A percentile compares a stretch with the other conserved stretches of the same genome.
Evolutionary conservation across 2,797 vertebrate species (phyloP).

Genomic region (Potorous gilbertii): DNA sequence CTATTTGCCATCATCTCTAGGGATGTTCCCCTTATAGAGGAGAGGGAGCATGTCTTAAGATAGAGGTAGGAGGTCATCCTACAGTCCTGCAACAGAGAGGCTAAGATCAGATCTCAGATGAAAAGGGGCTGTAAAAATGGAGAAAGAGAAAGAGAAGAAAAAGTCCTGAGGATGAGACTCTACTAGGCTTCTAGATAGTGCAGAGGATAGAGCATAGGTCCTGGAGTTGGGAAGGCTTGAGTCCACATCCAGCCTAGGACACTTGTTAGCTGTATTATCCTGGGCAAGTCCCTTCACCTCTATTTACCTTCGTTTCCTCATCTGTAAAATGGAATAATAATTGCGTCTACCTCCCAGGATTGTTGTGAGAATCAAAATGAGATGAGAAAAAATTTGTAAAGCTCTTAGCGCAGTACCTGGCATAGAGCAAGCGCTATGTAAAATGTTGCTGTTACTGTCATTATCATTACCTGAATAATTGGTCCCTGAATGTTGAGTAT

Average conservation of each 20-base stretch:
- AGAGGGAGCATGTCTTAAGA: not conserved
- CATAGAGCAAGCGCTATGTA: not conserved
- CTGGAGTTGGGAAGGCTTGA: not conserved
- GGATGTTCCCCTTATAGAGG: not conserved
- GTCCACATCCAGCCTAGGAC: not conserved
- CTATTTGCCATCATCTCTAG: not conserved
- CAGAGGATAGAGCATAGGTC: not conserved
- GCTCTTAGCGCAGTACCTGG: not conserved
- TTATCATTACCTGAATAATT: not conserved
- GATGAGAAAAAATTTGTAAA: not conserved
- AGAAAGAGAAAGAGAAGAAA: not conserved
- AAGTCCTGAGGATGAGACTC: not conserved
- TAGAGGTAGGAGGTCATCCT: not conserved
- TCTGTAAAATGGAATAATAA: not conserved
- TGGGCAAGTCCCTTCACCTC: not conserved
- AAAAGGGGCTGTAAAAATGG: not conserved
- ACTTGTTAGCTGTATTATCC: not conserved
- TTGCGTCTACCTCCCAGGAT: not conserved
- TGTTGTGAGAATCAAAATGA: not conserved
- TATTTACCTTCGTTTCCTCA: not conserved
- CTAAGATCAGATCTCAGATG: not conserved
- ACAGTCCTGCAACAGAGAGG: not conserved
- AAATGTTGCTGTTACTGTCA: not conserved
- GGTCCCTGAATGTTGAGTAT: not conserved
- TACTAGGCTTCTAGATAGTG: not conserved